These are phyloP conservation scores for Temnothorax longispinosus DNA, from an alignment of 1,140 invertebrate genomes.

Conservation along the genomic window DNA sequence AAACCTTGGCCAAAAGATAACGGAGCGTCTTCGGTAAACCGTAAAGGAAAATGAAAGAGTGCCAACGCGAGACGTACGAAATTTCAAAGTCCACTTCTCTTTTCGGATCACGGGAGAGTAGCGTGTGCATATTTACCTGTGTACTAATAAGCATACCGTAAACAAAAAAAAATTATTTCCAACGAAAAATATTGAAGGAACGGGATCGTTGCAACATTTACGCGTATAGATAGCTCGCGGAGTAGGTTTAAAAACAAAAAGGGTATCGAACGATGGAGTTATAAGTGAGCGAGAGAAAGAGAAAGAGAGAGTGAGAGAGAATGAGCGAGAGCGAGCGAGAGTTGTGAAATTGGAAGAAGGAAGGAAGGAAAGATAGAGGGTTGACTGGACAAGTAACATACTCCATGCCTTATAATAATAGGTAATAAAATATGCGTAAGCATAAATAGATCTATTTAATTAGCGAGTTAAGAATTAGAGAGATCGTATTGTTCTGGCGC, in stretches of 20 bases:
- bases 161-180: conserved; percentile 43
- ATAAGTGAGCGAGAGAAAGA: conserved; percentile 35
- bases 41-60: conserved; percentile 51
- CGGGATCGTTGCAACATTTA: conserved; percentile 44
- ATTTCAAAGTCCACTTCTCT: conserved; percentile 52
- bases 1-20: conserved; percentile 24
- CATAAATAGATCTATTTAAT: conserved; percentile 80
- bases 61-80: conserved; percentile 66
- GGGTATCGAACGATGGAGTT: conserved; percentile 38
- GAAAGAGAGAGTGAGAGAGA: not conserved
- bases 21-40: conserved; percentile 10
- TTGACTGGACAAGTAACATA: conserved; percentile 81
- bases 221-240: conserved; percentile 43
- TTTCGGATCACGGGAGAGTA: conserved; percentile 44
- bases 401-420: conserved; percentile 85
- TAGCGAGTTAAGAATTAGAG: conserved; percentile 65
- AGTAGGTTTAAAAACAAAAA: conserved; percentile 48
- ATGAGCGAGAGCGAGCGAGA: conserved; percentile 1
- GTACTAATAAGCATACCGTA: conserved; percentile 53
- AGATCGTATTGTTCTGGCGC: conserved; percentile 30
- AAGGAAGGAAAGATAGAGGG: conserved; percentile 1
- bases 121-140: conserved; percentile 36
- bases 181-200: conserved; percentile 45
- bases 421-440: conserved; percentile 81
- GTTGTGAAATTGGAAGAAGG: conserved; percentile 16